These are phyloP conservation scores for Platygyra sinensis DNA, from an alignment of 64 coral and sea anemone genomes.

Conservation along the genomic window DNA sequence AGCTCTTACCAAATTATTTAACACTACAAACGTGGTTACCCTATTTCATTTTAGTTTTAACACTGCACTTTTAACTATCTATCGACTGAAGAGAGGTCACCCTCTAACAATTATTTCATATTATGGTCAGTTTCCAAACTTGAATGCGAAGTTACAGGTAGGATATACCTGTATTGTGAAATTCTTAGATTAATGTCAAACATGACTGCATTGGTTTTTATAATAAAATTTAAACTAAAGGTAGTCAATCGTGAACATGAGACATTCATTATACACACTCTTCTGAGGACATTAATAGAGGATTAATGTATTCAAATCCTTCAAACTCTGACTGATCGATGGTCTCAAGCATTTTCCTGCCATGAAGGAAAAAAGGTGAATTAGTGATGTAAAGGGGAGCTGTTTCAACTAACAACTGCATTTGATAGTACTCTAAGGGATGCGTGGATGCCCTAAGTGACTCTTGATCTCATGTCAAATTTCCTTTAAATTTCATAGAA, in stretches of 20 bases:
- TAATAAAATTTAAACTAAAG: background rate
- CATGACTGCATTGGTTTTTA: background rate
- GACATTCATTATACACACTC: constrained; percentile 76
- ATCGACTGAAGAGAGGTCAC: too few species aligned
- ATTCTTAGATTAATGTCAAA: background rate
- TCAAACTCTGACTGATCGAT: constrained; percentile 99
- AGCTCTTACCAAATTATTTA: background rate
- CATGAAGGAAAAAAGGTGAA: background rate
- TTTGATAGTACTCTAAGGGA: too few species aligned
- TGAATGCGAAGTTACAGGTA: background rate
- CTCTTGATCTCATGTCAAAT: too few species aligned
- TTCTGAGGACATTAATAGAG: constrained; percentile 95
- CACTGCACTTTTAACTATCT: too few species aligned
- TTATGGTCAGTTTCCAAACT: background rate
- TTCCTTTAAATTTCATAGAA: too few species aligned
- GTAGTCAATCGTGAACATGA: background rate
- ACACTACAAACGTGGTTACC: background rate
- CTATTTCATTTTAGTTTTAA: too few species aligned
- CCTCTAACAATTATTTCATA: too few species aligned
- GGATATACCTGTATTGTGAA: background rate
- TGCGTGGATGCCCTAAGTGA: too few species aligned
- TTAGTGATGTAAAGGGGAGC: too few species aligned
- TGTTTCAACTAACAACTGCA: background rate
- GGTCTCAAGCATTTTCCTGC: constrained; percentile 93
- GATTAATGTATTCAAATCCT: constrained; percentile 99